Evolutionary conservation across 2,888 invertebrate species (phyloP), one percentile per base, ranked within the genome.

Genomic region (Nymphalis polychloros): DNA sequence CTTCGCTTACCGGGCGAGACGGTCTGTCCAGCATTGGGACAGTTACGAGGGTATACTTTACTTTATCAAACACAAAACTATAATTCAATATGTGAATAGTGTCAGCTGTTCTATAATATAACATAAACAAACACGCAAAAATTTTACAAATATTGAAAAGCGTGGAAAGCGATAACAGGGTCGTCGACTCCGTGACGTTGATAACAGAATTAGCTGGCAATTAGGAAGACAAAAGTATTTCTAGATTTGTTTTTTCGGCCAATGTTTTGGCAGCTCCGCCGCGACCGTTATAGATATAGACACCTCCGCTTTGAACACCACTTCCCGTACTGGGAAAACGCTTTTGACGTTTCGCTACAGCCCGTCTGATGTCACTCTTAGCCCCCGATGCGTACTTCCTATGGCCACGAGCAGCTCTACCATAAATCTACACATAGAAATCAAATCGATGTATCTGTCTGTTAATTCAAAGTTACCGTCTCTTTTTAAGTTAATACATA

Each of bases 231-330:
- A 73, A 31, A 76, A 76, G 72, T 85, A 83, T 84, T 83, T 81
- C 72, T 70, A 80, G 81, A 78, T 77, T 81, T 77, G 81, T 80
- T 85, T 78, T 85, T 86, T 84, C 72, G 78, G 82, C 82, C 76
- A 84, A 48, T 79, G 73, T 74, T 86, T 86, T 87, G 87, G 87
- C 88, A 86, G 78, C 80, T 69, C 53, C 71, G 69, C 67, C 75
- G 63, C 64, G 60, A 73, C 78, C 23, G 73, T 76, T 79, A 77
- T 79, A 80, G 77, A 75, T 50, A 48, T 48, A n/a, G 48, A 48
- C 48, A 10, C 50, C 13, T 41, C 13, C 48, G 52, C 72, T 74
- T 73, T 76, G 75, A 75, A 67, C 64, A 67, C 49, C 63, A 59
- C 72, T 75, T 75, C 73, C 75, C 76, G 73, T 68, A 67, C 59